A percentile compares a stretch with the other conserved stretches of the same genome.
These are phyloP conservation scores for Microcebus griseorufus DNA, from an alignment of 2,113 vertebrate genomes.

Conservation along the genomic window DNA sequence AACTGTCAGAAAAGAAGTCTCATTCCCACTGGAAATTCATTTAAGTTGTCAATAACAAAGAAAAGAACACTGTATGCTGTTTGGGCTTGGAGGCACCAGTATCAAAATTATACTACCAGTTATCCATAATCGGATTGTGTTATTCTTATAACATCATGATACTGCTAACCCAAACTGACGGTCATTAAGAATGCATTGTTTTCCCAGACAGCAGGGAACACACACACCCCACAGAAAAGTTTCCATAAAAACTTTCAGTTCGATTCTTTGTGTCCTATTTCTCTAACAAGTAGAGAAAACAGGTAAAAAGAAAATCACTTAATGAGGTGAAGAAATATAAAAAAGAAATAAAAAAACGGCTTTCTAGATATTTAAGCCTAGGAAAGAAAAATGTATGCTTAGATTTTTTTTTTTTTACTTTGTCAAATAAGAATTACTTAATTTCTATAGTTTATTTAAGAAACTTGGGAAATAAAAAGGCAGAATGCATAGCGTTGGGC, in stretches of 20 bases:
- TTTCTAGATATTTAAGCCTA: not conserved
- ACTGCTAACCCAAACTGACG: not conserved
- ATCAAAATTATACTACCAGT: not conserved
- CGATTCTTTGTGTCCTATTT: not conserved
- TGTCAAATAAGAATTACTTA: conserved; percentile 9
- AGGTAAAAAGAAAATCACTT: not conserved
- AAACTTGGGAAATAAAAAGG: not conserved
- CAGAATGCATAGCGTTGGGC: not conserved
- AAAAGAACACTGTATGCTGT: not conserved
- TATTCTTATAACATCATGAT: not conserved
- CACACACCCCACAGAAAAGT: not conserved
- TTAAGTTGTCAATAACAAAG: not conserved
- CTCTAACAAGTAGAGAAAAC: not conserved
- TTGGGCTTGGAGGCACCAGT: not conserved
- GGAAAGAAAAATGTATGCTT: not conserved
- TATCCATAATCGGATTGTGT: not conserved
- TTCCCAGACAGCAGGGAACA: not conserved
- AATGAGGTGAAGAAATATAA: not conserved
- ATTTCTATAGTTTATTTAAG: not conserved
- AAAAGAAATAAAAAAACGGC: not conserved
- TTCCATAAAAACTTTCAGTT: not conserved
- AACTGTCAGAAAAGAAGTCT: not conserved
- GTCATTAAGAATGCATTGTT: conserved; percentile 12
- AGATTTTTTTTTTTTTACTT: not conserved
- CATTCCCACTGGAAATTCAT: not conserved